phyloP scores from a whole-genome alignment of 1,140 invertebrate species.

The Himalopsyche phryganea region DNA sequence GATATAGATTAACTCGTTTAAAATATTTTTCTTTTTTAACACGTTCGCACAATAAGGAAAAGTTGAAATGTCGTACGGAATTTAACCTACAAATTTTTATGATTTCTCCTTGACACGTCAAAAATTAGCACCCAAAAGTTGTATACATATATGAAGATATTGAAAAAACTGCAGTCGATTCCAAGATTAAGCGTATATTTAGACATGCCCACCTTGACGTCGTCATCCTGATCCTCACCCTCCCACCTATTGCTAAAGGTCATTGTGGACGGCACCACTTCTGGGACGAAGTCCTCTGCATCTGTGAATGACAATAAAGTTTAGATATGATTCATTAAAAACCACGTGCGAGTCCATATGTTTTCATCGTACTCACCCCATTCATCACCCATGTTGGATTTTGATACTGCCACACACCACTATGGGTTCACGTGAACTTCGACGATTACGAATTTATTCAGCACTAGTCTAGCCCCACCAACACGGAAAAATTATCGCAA shows the following conservation, averaged over 20 bases:
- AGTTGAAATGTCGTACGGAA: too few relatives aligned
- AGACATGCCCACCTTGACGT: conserved; percentile 68
- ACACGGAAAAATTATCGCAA: conserved; percentile 15
- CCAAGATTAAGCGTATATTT: not conserved
- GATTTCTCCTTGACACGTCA: too few relatives aligned
- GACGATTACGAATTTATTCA: conserved; percentile 11
- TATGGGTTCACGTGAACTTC: conserved; percentile 10
- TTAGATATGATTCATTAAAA: not conserved
- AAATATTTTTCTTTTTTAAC: too few relatives aligned
- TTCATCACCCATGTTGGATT: conserved; percentile 47
- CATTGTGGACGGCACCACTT: conserved; percentile 38
- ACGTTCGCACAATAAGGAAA: too few relatives aligned
- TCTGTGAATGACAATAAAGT: conserved; percentile 35
- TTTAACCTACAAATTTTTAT: too few relatives aligned
- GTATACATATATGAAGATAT: not conserved
- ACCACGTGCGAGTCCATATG: conserved; percentile 2
- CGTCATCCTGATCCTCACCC: conserved; percentile 82
- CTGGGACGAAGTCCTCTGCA: conserved; percentile 51
- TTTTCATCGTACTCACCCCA: conserved; percentile 42
- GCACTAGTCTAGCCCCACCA: conserved; percentile 2
- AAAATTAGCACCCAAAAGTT: conserved; percentile 1
- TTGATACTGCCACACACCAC: conserved; percentile 2
- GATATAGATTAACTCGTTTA: too few relatives aligned
- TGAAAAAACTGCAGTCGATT: conserved; percentile 1
- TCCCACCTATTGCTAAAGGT: conserved; percentile 71